Percentiles rank a stretch among this genome's conserved stretches.
Conservation (phyloP, 2,113 vertebrate genomes). For the Apodemus sylvaticus region DNA sequence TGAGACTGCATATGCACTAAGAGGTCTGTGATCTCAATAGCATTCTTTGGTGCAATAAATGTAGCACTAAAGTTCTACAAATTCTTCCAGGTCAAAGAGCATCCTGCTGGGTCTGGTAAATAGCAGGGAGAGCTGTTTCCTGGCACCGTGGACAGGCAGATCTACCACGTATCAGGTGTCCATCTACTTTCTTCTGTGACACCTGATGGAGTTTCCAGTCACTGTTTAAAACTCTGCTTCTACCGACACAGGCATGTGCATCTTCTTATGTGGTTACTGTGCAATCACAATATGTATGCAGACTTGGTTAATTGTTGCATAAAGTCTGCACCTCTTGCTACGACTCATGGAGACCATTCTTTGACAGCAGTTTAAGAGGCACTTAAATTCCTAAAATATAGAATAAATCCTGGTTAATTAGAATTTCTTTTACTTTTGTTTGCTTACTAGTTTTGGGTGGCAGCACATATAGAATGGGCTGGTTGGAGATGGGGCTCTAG, state of each 20-base stretch:
- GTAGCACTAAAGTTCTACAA: neutral
- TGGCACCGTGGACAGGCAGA: neutral
- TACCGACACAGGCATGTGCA: neutral
- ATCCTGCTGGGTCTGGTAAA: neutral
- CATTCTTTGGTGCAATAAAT: neutral
- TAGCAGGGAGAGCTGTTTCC: neutral
- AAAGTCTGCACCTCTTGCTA: neutral
- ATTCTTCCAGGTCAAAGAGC: neutral
- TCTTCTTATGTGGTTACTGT: neutral
- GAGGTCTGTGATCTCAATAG: neutral
- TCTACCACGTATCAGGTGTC: neutral
- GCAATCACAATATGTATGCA: neutral
- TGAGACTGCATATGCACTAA: neutral
- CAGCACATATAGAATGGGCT: too few species aligned
- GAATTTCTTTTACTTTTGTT: neutral
- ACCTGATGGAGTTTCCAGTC: neutral
- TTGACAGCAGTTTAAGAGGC: slow-evolving; percentile 23
- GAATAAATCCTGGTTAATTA: neutral
- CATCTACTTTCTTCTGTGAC: neutral
- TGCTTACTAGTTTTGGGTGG: neutral
- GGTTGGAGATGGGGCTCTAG: too few species aligned
- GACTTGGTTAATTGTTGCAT: neutral
- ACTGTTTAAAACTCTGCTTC: neutral
- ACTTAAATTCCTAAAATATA: slow-evolving; percentile 5
- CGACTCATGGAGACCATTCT: slow-evolving; percentile 22